Base-by-base conservation (phyloP, 2,113 vertebrate species). In the Oncorhynchus kisutch region DNA sequence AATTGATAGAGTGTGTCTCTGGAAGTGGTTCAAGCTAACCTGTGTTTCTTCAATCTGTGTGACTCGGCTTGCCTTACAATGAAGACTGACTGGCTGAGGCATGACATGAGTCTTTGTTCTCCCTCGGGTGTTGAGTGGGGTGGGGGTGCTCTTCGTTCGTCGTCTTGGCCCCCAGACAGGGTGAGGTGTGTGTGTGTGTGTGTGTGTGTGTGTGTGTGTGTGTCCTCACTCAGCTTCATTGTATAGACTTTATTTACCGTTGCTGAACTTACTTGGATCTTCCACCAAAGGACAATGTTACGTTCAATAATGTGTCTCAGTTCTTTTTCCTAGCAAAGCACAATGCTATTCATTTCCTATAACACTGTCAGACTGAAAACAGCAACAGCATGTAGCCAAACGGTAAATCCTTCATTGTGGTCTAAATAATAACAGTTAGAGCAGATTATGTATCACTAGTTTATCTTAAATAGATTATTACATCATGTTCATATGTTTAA, bases 1-100 rank as follows among this genome's bases (percentile, higher is more conserved):
- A 90, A 92, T 89, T 93, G 85, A 92, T 86, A 82, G 86, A 88
- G 85, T 88, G 87, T 88, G 89, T 85, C 81, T 87, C 87, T 92
- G 91, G 89, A 90, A 80, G 59, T 62, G 24, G 81, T 90, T 91
- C 88, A 92, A 86, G 77, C 87, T 77, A 79, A 88, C 82, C 86
- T 74, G 70, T 59, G 49, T 86, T 76, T 82, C 79, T 85, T 78
- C 29, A 20, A 48, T 75, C 70, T 16, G 34, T 85, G 66, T 75
- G 71, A 76, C 16, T 59, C 66, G 77, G 78, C 64, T 60, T 77
- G 70, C 51, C 48, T 76, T 22, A 72, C 72, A 69, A 78, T 31
- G 27, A 67, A 76, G 39, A 11, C 39, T 45, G 39, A 45, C 39
- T 34, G 34, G 6, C 34, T 45, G 39, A 45, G 73, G 54, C 76